A percentile compares a stretch with the other conserved stretches of the same genome.
These are phyloP conservation scores for Icerya purchasi DNA, from an alignment of 2,888 invertebrate genomes.

Conservation along the genomic window DNA sequence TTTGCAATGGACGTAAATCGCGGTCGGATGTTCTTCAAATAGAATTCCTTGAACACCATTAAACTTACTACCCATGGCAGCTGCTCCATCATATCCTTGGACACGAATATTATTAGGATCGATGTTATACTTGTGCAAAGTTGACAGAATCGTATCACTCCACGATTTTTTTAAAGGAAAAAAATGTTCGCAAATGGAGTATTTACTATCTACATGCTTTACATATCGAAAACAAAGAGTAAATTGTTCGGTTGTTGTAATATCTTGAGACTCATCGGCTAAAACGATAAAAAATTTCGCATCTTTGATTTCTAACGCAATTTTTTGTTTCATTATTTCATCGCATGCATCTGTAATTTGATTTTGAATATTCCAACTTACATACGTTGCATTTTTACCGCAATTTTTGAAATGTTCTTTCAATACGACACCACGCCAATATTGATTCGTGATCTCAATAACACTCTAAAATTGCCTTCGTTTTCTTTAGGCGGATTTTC, in stretches of 20 bases:
- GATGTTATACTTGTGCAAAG: background rate
- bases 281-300: background rate
- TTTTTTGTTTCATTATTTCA: background rate
- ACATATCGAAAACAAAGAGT: background rate
- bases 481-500: background rate
- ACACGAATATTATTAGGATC: background rate
- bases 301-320: background rate
- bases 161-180: background rate
- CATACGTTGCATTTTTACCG: background rate
- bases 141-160: background rate
- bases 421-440: background rate
- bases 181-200: background rate
- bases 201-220: background rate
- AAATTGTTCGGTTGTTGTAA: background rate
- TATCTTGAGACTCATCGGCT: background rate
- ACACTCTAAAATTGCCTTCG: background rate
- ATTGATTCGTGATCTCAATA: background rate
- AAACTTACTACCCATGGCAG: background rate
- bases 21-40: background rate
- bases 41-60: background rate
- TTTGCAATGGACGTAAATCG: background rate
- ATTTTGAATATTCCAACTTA: background rate
- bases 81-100: background rate
- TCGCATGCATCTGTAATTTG: background rate
- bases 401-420: background rate